phyloP scores from a whole-genome alignment of 2,113 vertebrate species.

The Hyperoodon ampullatus region DNA sequence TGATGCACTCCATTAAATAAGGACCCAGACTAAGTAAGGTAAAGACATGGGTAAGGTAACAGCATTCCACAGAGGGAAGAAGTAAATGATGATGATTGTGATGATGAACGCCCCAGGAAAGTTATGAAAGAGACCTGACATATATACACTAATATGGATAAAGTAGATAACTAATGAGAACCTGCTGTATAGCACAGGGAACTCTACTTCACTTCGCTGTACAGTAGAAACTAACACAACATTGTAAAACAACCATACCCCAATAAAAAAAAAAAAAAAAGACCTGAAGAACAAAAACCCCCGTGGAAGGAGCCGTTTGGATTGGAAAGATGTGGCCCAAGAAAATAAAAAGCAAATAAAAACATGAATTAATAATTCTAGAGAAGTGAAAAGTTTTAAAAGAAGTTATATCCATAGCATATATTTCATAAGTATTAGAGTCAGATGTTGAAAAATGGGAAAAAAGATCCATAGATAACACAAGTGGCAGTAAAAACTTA shows the following conservation, averaged over 20 bases:
- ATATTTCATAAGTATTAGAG: neutral
- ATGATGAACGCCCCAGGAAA: neutral
- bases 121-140: neutral
- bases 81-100: neutral
- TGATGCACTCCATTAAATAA: neutral
- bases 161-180: no score
- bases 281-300: neutral
- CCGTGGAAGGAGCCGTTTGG: neutral
- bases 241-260: no score
- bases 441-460: neutral
- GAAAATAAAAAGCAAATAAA: slow-evolving; percentile 5
- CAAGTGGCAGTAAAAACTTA: neutral
- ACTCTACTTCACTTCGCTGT: no score
- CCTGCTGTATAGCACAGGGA: no score
- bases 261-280: no score
- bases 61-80: neutral
- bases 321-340: neutral
- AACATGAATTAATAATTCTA: neutral
- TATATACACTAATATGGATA: no score
- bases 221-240: no score
- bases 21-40: neutral
- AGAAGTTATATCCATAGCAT: neutral
- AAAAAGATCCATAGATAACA: neutral
- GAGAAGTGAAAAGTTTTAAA: neutral
- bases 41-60: neutral